Conservation (phyloP, 1,140 invertebrate species). For the Euura lappo region DNA sequence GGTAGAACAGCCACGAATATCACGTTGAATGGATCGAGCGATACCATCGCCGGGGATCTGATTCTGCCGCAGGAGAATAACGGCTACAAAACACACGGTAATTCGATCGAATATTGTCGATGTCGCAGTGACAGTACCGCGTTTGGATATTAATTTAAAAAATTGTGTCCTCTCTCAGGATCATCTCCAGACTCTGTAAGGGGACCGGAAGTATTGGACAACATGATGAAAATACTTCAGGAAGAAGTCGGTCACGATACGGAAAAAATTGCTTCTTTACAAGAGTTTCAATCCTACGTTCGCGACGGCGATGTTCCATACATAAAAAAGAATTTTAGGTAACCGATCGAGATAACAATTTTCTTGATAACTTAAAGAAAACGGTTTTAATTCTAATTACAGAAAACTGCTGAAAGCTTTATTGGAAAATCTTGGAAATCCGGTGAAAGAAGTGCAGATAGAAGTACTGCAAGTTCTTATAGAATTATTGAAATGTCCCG, state of each 20-base stretch:
- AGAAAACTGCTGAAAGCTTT: constrained; percentile 77
- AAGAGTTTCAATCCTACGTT: constrained; percentile 55
- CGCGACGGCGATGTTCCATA: constrained; percentile 46
- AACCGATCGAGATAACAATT: constrained; percentile 22
- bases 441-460: constrained; percentile 72
- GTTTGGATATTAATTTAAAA: too few relatives aligned
- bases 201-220: constrained; percentile 54
- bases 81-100: constrained; percentile 55
- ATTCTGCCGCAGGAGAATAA: constrained; percentile 59
- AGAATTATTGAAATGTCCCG: constrained; percentile 79
- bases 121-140: too few relatives aligned
- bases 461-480: constrained; percentile 78
- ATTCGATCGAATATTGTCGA: too few relatives aligned
- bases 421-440: constrained; percentile 73
- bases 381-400: constrained; percentile 29
- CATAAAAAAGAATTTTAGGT: constrained; percentile 65
- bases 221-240: constrained; percentile 50
- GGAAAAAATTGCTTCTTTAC: constrained; percentile 47
- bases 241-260: constrained; percentile 37
- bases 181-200: constrained; percentile 48
- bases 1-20: constrained; percentile 48
- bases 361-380: too few relatives aligned
- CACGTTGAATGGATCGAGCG: constrained; percentile 55
- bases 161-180: constrained; percentile 16
- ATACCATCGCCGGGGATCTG: constrained; percentile 55